Conservation (phyloP, 2,797 vertebrate species). For the Linurgus olivaceus region DNA sequence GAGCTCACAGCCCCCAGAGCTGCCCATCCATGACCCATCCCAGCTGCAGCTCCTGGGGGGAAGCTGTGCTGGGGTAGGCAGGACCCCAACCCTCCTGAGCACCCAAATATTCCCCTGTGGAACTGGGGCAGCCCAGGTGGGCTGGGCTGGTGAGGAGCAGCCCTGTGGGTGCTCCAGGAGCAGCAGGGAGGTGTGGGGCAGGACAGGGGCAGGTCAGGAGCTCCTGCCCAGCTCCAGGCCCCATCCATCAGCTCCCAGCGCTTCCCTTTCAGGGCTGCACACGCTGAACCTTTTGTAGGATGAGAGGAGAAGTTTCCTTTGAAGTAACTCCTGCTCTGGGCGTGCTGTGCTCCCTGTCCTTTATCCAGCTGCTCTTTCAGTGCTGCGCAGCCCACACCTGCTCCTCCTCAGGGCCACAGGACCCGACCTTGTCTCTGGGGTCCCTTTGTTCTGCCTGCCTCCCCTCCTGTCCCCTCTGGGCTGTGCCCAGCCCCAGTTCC, state of each 20-base stretch:
- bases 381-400: neutral
- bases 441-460: neutral
- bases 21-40: neutral
- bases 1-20: neutral
- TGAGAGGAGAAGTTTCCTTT: neutral
- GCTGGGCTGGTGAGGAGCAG: neutral
- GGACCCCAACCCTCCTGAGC: accelerated
- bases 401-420: neutral
- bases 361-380: neutral
- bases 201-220: neutral
- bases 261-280: neutral
- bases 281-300: neutral
- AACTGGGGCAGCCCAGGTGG: neutral
- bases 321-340: neutral
- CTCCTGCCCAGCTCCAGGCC: neutral
- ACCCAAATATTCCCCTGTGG: neutral
- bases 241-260: neutral
- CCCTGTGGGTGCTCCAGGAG: neutral
- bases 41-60: accelerated
- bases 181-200: neutral
- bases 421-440: neutral
- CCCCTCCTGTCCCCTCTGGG: neutral
- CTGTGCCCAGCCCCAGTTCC: neutral
- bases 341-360: neutral
- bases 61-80: neutral